Percentiles rank a stretch among this genome's conserved stretches.
Evolutionary conservation across 1,140 invertebrate genomes (phyloP).

Genomic region (Aricia agestis): DNA sequence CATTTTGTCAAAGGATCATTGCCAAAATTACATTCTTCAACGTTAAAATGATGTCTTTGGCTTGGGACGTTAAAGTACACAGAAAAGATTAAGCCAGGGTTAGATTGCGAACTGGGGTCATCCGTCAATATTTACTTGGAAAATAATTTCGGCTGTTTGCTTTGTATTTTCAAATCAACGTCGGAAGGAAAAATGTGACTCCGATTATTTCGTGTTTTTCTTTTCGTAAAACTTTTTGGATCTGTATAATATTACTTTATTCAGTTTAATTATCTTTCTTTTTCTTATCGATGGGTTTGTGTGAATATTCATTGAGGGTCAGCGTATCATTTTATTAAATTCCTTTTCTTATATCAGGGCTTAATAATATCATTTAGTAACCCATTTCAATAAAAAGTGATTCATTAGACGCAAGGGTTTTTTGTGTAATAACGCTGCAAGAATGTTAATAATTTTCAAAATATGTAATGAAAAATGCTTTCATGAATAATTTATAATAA

Average conservation of each 20-base stretch:
- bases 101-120: conserved; percentile 30
- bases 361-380: not conserved
- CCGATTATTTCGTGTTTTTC: conserved; percentile 26
- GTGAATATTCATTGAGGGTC: not conserved
- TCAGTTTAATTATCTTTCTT: conserved; percentile 6
- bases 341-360: not conserved
- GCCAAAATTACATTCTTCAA: conserved; percentile 19
- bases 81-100: conserved; percentile 34
- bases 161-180: conserved; percentile 34
- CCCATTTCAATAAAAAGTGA: not conserved
- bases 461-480: too few relatives aligned
- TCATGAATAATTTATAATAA: too few relatives aligned
- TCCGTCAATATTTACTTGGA: conserved; percentile 41
- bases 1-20: conserved; percentile 12
- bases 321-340: not conserved
- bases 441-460: too few relatives aligned
- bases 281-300: not conserved
- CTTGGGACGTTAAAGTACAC: conserved; percentile 32
- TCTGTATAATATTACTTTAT: conserved; percentile 10
- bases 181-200: conserved; percentile 28
- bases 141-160: conserved; percentile 36
- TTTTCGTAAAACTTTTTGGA: conserved; percentile 21
- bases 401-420: too few relatives aligned
- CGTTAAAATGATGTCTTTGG: conserved; percentile 26
- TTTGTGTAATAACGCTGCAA: too few relatives aligned